These are phyloP conservation scores for Rhea pennata DNA, from an alignment of 2,113 vertebrate species.

Conservation along the genomic window DNA sequence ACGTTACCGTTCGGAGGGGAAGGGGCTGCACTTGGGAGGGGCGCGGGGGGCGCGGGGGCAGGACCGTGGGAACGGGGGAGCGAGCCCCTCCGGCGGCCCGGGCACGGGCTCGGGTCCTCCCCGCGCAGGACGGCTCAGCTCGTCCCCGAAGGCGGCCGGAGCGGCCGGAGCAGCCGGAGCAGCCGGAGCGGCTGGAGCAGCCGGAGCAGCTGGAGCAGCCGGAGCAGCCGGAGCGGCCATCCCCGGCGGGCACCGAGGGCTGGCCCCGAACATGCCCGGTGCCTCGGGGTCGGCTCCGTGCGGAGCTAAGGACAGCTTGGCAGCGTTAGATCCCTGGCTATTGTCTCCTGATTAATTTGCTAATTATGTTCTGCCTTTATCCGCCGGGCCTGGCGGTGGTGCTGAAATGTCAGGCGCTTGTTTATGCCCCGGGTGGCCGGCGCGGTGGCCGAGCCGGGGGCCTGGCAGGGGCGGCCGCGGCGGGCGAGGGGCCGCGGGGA, in stretches of 20 bases:
- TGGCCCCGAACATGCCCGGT: neutral
- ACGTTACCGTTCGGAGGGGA: neutral
- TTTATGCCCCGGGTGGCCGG: slow-evolving; percentile 26
- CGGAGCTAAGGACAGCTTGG: neutral
- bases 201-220: no score
- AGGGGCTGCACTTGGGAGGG: slow-evolving; percentile 4
- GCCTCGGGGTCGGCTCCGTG: neutral
- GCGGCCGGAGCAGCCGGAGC: fast-evolving
- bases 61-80: no score
- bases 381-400: neutral
- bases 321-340: neutral
- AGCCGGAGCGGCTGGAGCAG: no score
- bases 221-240: fast-evolving
- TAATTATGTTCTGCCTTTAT: slow-evolving; percentile 66
- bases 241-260: neutral
- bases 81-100: no score
- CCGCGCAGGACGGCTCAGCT: no score
- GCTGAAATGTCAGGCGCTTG: slow-evolving; percentile 26
- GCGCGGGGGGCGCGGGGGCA: neutral
- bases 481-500: neutral
- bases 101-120: no score
- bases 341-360: slow-evolving; percentile 69
- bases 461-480: no score
- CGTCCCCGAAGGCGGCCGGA: no score
- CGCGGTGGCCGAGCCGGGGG: no score